phyloP scores from a whole-genome alignment of 2,113 vertebrate genomes.

The Chionodraco myersi region DNA sequence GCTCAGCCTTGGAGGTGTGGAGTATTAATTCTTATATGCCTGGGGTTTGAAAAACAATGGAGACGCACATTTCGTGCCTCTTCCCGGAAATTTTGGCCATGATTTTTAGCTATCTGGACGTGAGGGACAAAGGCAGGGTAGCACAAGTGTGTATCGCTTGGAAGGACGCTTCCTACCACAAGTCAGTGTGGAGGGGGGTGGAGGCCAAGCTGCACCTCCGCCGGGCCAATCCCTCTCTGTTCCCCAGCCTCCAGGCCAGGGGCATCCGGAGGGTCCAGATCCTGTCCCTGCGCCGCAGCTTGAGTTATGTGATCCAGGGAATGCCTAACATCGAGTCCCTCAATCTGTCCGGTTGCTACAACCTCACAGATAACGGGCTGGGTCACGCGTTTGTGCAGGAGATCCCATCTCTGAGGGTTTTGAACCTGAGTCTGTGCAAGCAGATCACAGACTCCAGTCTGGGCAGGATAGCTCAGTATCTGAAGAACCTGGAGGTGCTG shows the following conservation, averaged over 20 bases:
- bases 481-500: conserved; percentile 96
- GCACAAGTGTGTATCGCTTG: conserved; percentile 96
- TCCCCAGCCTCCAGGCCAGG: conserved; percentile 97
- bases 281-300: conserved; percentile 95
- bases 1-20: conserved; percentile 76
- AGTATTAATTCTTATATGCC: conserved; percentile 82
- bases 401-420: conserved; percentile 92
- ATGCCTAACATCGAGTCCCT: conserved; percentile 98
- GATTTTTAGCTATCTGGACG: conserved; percentile 99
- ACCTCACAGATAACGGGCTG: conserved; percentile 98
- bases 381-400: conserved; percentile 97
- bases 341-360: conserved; percentile 99
- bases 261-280: conserved; percentile 98
- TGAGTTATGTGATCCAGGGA: conserved; percentile 99
- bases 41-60: conserved; percentile 99
- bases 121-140: conserved; percentile 97
- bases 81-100: conserved; percentile 99
- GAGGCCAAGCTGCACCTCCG: conserved; percentile 98
- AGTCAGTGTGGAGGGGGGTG: conserved; percentile 97
- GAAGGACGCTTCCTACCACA: conserved; percentile 98
- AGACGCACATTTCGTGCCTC: conserved; percentile 98
- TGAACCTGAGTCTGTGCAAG: conserved; percentile 98
- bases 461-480: conserved; percentile 96
- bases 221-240: conserved; percentile 97
- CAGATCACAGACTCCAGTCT: conserved; percentile 99